These are phyloP conservation scores for Heliconius hermathena DNA, from an alignment of 1,140 invertebrate genomes.

Conservation along the genomic window DNA sequence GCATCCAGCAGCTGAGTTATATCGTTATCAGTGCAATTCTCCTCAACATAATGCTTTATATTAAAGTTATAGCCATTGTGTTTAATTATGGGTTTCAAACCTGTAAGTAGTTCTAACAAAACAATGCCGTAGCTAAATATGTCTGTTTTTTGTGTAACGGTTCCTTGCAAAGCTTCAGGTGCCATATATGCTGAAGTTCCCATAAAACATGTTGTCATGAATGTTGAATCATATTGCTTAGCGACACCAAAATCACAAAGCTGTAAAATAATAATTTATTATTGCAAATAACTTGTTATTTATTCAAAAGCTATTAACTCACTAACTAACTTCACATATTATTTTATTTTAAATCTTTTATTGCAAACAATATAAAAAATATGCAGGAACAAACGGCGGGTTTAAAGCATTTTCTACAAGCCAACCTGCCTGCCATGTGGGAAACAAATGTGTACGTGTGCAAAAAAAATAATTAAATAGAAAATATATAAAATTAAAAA, in stretches of 20 bases:
- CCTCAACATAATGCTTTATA: constrained; percentile 66
- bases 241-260: constrained; percentile 89
- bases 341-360: too few species aligned
- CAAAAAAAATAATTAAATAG: too few species aligned
- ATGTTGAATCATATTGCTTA: constrained; percentile 80
- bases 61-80: constrained; percentile 56
- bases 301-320: neutral
- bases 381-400: too few species aligned
- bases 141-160: constrained; percentile 88
- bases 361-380: too few species aligned
- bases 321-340: too few species aligned
- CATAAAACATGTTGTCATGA: constrained; percentile 82
- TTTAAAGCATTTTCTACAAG: too few species aligned
- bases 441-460: too few species aligned
- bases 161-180: constrained; percentile 87
- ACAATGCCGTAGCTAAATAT: constrained; percentile 91
- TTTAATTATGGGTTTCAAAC: constrained; percentile 83
- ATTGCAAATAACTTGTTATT: neutral
- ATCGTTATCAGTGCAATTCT: constrained; percentile 51
- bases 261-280: constrained; percentile 66
- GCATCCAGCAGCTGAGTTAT: constrained; percentile 58
- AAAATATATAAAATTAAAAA: too few species aligned
- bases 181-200: constrained; percentile 90
- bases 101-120: constrained; percentile 87
- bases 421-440: too few species aligned